phyloP scores from a whole-genome alignment of 2,888 invertebrate species.

The Mythimna albipuncta region DNA sequence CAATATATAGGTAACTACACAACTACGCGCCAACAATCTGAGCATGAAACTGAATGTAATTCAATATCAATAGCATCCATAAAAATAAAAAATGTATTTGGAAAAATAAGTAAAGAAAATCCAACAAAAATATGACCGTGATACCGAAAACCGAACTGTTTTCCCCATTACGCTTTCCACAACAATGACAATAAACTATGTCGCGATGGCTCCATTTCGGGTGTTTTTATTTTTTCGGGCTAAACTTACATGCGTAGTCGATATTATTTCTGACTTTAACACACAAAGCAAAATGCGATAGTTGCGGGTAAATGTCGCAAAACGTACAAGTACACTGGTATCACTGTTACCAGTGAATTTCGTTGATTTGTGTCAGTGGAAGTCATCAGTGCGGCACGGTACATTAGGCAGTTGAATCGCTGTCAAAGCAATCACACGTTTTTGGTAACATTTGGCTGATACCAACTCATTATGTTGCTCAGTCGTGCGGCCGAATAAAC shows the following conservation, averaged over 20 bases:
- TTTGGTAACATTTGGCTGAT: slow-evolving; percentile 54
- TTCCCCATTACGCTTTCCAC: slow-evolving; percentile 68
- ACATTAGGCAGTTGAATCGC: slow-evolving; percentile 47
- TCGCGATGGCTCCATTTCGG: slow-evolving; percentile 60
- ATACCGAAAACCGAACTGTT: slow-evolving; percentile 63
- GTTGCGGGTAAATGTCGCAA: slow-evolving; percentile 18
- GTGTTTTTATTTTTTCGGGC: slow-evolving; percentile 61
- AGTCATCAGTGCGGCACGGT: slow-evolving; percentile 38
- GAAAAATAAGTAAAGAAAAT: slow-evolving; percentile 59
- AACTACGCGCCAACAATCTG: slow-evolving; percentile 33
- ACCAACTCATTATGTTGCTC: slow-evolving; percentile 63
- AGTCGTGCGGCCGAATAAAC: slow-evolving; percentile 60
- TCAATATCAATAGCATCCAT: slow-evolving; percentile 50
- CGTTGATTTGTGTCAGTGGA: slow-evolving; percentile 42
- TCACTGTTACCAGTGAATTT: slow-evolving; percentile 19
- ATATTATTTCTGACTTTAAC: slow-evolving; percentile 53
- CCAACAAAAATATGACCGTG: slow-evolving; percentile 59
- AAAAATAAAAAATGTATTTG: slow-evolving; percentile 57
- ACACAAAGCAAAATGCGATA: slow-evolving; percentile 33
- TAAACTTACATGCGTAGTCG: slow-evolving; percentile 52
- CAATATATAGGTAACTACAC: slow-evolving; percentile 7
- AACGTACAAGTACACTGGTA: slow-evolving; percentile 15
- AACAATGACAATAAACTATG: slow-evolving; percentile 69
- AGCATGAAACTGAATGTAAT: slow-evolving; percentile 50
- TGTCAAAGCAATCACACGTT: slow-evolving; percentile 61